Percentiles rank a stretch among this genome's conserved stretches.
Conservation (phyloP, 2,888 invertebrate species). For the Steinernema hermaphroditum region DNA sequence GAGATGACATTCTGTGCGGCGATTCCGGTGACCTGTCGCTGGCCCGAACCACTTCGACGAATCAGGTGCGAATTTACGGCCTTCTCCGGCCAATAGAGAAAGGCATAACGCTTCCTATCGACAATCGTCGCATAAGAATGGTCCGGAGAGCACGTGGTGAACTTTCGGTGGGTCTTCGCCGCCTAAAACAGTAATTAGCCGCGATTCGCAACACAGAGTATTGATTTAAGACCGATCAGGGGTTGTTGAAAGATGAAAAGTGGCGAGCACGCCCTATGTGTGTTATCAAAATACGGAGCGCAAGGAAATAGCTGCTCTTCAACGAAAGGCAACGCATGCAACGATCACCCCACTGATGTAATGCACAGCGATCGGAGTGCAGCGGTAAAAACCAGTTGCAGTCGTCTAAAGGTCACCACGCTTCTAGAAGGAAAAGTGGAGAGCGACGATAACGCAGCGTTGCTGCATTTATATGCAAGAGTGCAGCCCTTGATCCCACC, state of each 20-base stretch:
- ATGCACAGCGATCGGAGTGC: background rate
- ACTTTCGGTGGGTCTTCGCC: constrained; percentile 36
- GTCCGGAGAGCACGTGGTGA: constrained; percentile 45
- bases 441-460: background rate
- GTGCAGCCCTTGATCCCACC: no score
- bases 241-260: background rate
- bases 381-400: background rate
- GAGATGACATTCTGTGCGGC: background rate
- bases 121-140: constrained; percentile 46
- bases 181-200: constrained; percentile 35
- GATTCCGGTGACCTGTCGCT: background rate
- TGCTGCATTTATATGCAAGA: background rate
- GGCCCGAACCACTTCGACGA: background rate
- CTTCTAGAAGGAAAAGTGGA: background rate
- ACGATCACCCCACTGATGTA: background rate
- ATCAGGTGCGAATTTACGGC: background rate
- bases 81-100: constrained; percentile 44
- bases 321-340: background rate
- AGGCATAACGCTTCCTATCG: constrained; percentile 47
- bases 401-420: constrained; percentile 10
- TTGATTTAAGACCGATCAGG: background rate
- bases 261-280: background rate
- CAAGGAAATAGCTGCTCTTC: background rate
- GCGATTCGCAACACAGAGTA: background rate
- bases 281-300: background rate